phyloP scores from a whole-genome alignment of 2,113 vertebrate species.

The Neoarius graeffei region DNA sequence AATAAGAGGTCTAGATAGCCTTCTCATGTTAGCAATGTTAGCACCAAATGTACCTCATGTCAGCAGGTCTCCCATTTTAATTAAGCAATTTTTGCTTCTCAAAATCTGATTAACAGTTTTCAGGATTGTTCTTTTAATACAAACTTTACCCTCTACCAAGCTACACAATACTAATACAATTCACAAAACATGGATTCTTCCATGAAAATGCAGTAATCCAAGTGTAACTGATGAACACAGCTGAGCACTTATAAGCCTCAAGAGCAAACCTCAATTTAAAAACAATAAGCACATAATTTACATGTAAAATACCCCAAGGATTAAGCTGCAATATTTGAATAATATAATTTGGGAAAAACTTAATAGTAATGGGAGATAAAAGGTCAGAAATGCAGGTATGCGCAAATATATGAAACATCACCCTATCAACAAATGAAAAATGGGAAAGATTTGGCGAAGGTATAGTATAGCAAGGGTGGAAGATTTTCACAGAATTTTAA shows the following conservation, averaged over 20 bases:
- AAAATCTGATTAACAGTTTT: neutral
- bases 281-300: neutral
- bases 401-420: neutral
- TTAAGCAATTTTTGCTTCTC: neutral
- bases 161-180: neutral
- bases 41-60: neutral
- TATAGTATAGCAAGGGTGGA: neutral
- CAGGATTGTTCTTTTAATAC: neutral
- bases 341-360: neutral
- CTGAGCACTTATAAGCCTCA: neutral
- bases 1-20: neutral
- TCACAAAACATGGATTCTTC: neutral
- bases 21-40: neutral
- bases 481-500: neutral
- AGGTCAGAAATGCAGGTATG: neutral
- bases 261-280: neutral
- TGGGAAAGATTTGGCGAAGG: neutral
- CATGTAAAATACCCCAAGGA: neutral
- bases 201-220: neutral
- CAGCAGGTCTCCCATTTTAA: neutral
- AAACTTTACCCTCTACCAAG: neutral
- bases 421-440: neutral
- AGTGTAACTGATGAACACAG: neutral
- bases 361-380: neutral
- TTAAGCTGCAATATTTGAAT: neutral